phyloP scores from a whole-genome alignment of 2,797 vertebrate genomes.

The Otolemur crassicaudatus region DNA sequence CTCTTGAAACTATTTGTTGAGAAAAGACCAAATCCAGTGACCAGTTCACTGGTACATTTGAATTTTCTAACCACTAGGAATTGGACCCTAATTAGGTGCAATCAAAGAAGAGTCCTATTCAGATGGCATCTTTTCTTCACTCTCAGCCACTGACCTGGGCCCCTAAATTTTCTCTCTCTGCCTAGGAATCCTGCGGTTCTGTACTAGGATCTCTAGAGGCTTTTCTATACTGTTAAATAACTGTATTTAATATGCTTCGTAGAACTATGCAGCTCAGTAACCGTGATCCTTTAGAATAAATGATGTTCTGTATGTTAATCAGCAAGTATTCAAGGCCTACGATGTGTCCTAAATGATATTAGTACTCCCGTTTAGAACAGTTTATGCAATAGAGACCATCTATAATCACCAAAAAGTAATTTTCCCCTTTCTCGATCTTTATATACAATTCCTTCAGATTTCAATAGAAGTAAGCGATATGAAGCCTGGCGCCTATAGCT shows the following conservation, averaged over 20 bases:
- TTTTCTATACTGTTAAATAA: not conserved
- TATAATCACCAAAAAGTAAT: not conserved
- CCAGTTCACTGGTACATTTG: not conserved
- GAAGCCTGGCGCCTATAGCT: no score
- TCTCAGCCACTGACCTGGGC: fast-evolving
- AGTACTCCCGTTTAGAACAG: not conserved
- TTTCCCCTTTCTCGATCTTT: not conserved
- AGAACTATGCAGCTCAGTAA: not conserved
- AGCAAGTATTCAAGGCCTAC: not conserved
- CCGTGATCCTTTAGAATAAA: not conserved
- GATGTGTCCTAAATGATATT: not conserved
- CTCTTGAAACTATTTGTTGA: not conserved
- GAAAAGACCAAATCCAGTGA: not conserved
- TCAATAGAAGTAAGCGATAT: not conserved
- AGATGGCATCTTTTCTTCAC: no score
- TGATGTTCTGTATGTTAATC: not conserved
- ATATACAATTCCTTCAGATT: not conserved
- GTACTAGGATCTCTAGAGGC: not conserved
- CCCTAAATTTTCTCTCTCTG: not conserved
- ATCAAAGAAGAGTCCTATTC: no score
- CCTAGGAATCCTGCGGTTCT: not conserved
- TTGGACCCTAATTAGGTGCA: not conserved
- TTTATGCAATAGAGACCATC: not conserved
- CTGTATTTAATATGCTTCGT: not conserved
- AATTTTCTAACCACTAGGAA: not conserved